These are phyloP conservation scores for Drosophila mojavensis DNA, from an alignment of 1,140 invertebrate genomes.

Conservation along the genomic window DNA sequence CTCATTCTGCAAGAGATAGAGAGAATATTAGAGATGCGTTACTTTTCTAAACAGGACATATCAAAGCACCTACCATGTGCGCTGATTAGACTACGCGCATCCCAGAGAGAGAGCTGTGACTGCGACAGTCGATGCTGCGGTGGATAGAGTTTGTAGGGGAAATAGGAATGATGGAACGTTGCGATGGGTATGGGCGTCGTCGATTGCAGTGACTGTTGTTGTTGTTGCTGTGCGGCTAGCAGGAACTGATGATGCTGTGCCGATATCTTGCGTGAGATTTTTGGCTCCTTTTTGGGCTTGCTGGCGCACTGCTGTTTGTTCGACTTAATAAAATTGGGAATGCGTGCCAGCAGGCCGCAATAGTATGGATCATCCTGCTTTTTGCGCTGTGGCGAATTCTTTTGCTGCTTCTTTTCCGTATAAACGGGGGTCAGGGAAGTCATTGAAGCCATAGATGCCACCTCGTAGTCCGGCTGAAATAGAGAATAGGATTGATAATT, in stretches of 20 bases:
- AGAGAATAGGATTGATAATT: neutral
- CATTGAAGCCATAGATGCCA: constrained; percentile 8
- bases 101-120: constrained; percentile 82
- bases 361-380: constrained; percentile 92
- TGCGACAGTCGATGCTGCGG: constrained; percentile 79
- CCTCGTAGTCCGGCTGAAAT: constrained; percentile 76
- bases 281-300: constrained; percentile 75
- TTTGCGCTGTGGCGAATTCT: constrained; percentile 72
- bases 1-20: constrained; percentile 60
- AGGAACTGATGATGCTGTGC: constrained; percentile 62
- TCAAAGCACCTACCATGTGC: constrained; percentile 63
- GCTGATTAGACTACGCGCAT: constrained; percentile 82
- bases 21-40: neutral
- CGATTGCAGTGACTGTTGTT: constrained; percentile 56
- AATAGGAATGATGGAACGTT: constrained; percentile 78
- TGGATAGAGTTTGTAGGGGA: constrained; percentile 78
- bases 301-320: constrained; percentile 67
- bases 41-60: neutral
- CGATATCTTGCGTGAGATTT: constrained; percentile 82
- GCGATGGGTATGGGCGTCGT: constrained; percentile 75
- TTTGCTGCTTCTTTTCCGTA: constrained; percentile 67
- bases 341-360: constrained; percentile 91
- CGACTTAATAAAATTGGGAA: constrained; percentile 91
- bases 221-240: constrained; percentile 52
- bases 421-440: constrained; percentile 58